phyloP scores from a whole-genome alignment of 2,888 invertebrate genomes.

The Trissoscelio sp. region DNA sequence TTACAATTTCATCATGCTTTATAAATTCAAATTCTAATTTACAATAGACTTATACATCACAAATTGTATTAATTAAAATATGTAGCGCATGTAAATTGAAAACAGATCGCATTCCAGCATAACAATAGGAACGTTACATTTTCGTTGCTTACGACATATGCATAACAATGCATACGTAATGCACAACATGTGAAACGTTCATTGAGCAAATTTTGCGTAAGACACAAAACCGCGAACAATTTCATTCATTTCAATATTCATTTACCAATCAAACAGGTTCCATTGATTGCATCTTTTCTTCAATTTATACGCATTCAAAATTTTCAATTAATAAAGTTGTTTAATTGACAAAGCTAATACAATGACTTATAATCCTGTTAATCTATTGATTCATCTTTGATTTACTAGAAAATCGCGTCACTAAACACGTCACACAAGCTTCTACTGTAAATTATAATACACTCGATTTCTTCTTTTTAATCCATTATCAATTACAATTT shows the following conservation, averaged over 20 bases:
- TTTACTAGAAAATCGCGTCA: conserved; percentile 24
- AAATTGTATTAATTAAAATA: conserved; percentile 47
- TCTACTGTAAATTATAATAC: conserved; percentile 7
- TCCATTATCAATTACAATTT: too few relatives aligned
- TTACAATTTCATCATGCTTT: conserved; percentile 3
- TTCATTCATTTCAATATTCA: conserved; percentile 11
- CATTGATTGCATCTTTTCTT: background rate
- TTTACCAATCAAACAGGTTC: background rate
- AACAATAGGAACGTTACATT: conserved; percentile 39
- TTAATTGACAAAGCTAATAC: background rate
- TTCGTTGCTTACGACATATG: conserved; percentile 26
- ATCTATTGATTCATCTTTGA: conserved; percentile 11
- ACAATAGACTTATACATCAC: conserved; percentile 22
- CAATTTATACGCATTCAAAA: background rate
- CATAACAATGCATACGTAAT: conserved; percentile 36
- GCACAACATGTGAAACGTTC: conserved; percentile 5
- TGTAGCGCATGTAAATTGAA: conserved; percentile 39
- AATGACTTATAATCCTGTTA: background rate
- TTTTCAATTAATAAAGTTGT: background rate
- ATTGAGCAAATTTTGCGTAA: conserved; percentile 24
- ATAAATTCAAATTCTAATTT: conserved; percentile 20
- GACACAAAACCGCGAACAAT: background rate
- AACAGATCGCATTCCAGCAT: conserved; percentile 54
- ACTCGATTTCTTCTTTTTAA: conserved; percentile 30
- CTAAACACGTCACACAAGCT: conserved; percentile 30